Conservation (phyloP, 2,797 vertebrate genomes). For the Aeoliscus strigatus region DNA sequence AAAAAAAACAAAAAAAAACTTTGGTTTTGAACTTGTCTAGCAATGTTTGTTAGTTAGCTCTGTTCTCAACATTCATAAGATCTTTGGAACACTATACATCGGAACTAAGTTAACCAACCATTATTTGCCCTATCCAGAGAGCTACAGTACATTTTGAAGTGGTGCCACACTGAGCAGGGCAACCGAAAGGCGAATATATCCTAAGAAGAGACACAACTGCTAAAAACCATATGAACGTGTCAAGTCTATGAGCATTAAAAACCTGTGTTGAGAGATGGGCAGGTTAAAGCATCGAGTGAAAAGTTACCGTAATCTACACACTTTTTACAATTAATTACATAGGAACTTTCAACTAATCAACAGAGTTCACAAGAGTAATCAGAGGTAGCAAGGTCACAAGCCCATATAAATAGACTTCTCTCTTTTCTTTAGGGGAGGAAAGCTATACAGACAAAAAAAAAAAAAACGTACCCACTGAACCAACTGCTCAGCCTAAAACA, state of each 20-base stretch:
- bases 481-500: conserved; percentile 74
- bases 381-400: conserved; percentile 93
- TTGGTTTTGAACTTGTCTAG: conserved; percentile 80
- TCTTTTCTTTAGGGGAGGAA: conserved; percentile 73
- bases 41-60: conserved; percentile 76
- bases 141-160: conserved; percentile 74
- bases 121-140: conserved; percentile 64
- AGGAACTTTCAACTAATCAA: conserved; percentile 84
- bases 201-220: conserved; percentile 58
- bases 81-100: conserved; percentile 78
- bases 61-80: conserved; percentile 75
- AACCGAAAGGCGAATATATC: conserved; percentile 63
- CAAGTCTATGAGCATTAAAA: conserved; percentile 73
- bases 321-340: conserved; percentile 89
- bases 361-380: conserved; percentile 82
- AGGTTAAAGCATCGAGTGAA: conserved; percentile 78
- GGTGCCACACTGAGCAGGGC: conserved; percentile 57
- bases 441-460: conserved; percentile 75
- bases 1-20: no score
- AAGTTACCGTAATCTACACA: conserved; percentile 78
- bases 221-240: conserved; percentile 65
- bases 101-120: conserved; percentile 66
- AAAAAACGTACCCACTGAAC: conserved; percentile 81
- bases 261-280: conserved; percentile 81
- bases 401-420: conserved; percentile 77